Base-by-base conservation (phyloP, 2,797 vertebrate genomes). In the Enteromius trimaculatus region DNA sequence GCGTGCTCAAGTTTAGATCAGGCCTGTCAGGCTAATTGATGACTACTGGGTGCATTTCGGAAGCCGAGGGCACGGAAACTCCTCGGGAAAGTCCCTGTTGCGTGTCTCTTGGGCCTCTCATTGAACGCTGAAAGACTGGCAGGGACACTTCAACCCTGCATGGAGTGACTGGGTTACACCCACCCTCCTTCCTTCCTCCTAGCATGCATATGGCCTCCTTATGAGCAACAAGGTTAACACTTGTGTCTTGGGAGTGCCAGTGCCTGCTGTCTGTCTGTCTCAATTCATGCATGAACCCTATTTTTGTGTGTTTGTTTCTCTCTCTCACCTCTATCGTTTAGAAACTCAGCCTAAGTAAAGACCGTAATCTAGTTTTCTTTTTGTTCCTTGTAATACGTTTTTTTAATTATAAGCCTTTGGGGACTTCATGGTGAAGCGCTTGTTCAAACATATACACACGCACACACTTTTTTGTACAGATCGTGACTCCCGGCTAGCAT, bases 171-270 rank as follows among this genome's bases (percentile, higher is more conserved):
- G 86, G 84, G 80, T 89, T 88, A 91, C 87, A 75, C 91, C 89
- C 92, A 89, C 90, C 89, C 87, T 89, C 92, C 91, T 95, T 95
- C 91, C 93, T 95, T 94, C 95, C 94, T 94, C 89, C 81, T 34
- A 88, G 88, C 89, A 87, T 90, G 92, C 92, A 86, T 86, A 26
- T 85, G 90, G 91, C 89, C 93, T 89, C 90, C 85, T 91, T 89
- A 90, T 92, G 91, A 91, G 92, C 92, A 90, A 92, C 90, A 94
- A 93, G 93, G 92, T 92, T 92, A 93, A 92, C 90, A 93, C 84
- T 79, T 71, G 77, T 90, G 75, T 91, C 91, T 91, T 69, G 90
- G 88, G 91, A 91, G 88, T 90, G 92, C 90, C 93, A 92, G 92
- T 91, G 92, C 90, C 93, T 86, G 88, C 90, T 90, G 88, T 92